phyloP scores from a whole-genome alignment of 2,113 vertebrate species.

The Cavia porcellus region DNA sequence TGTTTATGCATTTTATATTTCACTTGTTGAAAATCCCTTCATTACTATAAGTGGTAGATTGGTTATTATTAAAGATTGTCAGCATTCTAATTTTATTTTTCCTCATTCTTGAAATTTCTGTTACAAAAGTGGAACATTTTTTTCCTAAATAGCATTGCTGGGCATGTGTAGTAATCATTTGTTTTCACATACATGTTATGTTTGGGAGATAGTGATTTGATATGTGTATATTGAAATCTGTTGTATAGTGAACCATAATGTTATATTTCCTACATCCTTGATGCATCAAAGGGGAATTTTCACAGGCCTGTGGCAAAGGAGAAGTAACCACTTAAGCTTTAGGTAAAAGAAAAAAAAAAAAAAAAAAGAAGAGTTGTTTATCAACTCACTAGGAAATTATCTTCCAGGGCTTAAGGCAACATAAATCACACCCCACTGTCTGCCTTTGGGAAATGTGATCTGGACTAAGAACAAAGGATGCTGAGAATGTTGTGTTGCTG shows the following conservation, averaged over 20 bases:
- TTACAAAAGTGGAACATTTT: not conserved
- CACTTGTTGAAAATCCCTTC: not conserved
- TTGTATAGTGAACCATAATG: conserved; percentile 43
- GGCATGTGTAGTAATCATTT: not conserved
- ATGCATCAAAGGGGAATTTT: conserved; percentile 39
- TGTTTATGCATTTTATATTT: not conserved
- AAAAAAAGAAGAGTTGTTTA: too few relatives aligned
- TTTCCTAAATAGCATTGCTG: too few relatives aligned
- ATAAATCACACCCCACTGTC: too few relatives aligned
- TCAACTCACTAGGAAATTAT: too few relatives aligned
- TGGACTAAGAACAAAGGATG: too few relatives aligned
- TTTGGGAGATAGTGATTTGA: not conserved
- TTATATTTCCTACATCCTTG: not conserved
- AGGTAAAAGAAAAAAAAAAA: conserved; percentile 47
- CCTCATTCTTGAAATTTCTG: not conserved
- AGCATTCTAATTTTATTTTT: conserved; percentile 22
- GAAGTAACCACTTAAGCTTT: conserved; percentile 60
- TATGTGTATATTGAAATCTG: not conserved
- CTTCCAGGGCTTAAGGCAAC: too few relatives aligned
- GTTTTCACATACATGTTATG: not conserved
- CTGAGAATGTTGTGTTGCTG: too few relatives aligned
- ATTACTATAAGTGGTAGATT: not conserved
- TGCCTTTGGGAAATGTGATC: too few relatives aligned
- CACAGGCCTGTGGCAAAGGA: conserved; percentile 46
- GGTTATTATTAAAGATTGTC: not conserved